phyloP scores from a whole-genome alignment of 2,797 vertebrate species.

The Lindbergichthys nudifrons region DNA sequence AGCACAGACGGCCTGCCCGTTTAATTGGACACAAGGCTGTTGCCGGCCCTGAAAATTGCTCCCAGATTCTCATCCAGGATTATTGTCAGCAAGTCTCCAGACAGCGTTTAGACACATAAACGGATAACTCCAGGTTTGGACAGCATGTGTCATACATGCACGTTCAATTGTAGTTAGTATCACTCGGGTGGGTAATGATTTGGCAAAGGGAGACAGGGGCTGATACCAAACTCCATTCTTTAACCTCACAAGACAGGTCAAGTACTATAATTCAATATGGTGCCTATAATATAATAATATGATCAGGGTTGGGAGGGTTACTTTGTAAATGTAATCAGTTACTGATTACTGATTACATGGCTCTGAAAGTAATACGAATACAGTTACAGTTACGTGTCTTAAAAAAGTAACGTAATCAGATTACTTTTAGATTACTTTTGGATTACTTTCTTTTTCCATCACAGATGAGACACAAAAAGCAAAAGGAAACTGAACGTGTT shows the following conservation, averaged over 20 bases:
- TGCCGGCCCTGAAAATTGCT: slow-evolving; percentile 66
- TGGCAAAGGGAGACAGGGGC: neutral
- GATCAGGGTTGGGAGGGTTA: too few relatives aligned
- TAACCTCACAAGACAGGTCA: neutral
- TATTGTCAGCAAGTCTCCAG: slow-evolving; percentile 44
- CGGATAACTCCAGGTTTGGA: slow-evolving; percentile 35
- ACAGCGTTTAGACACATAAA: slow-evolving; percentile 26
- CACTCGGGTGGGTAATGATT: neutral
- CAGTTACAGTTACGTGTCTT: too few relatives aligned
- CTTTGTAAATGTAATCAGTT: too few relatives aligned
- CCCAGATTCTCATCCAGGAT: slow-evolving; percentile 54
- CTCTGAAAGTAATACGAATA: too few relatives aligned
- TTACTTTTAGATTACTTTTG: too few relatives aligned
- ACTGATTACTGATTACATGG: too few relatives aligned
- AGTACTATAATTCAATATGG: neutral
- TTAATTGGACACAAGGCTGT: slow-evolving; percentile 76
- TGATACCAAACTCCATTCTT: neutral
- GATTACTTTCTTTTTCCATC: too few relatives aligned
- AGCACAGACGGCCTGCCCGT: slow-evolving; percentile 71
- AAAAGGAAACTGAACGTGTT: too few relatives aligned
- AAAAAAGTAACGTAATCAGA: too few relatives aligned
- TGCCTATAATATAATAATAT: too few relatives aligned
- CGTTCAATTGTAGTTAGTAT: neutral
- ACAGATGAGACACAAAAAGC: too few relatives aligned
- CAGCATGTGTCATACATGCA: slow-evolving; percentile 23